Percentiles rank a stretch among this genome's conserved stretches.
Conservation (phyloP, 2,888 invertebrate species). For the Acronicta leporina region DNA sequence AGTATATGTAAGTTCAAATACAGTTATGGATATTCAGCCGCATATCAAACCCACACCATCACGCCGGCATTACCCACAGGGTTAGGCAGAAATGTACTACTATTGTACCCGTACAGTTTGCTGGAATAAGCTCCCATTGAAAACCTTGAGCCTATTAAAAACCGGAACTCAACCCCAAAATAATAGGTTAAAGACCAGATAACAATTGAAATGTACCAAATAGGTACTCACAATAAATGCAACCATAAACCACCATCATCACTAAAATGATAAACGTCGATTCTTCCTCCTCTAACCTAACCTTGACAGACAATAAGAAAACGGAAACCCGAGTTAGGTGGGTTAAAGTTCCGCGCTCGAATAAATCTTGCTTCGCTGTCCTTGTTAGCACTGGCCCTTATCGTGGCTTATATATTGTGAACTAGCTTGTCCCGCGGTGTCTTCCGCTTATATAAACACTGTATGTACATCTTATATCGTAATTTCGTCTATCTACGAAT, state of each 20-base stretch:
- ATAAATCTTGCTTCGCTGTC: constrained; percentile 35
- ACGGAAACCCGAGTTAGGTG: constrained; percentile 22
- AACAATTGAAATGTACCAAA: too few relatives aligned
- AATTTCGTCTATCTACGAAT: too few relatives aligned
- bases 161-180: background rate
- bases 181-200: background rate
- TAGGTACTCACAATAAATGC: background rate
- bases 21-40: too few relatives aligned
- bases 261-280: background rate
- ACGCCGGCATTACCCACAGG: too few relatives aligned
- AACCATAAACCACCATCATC: constrained; percentile 1
- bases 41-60: too few relatives aligned
- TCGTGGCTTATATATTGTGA: background rate
- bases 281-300: constrained; percentile 7
- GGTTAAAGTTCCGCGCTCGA: constrained; percentile 30
- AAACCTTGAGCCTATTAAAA: too few relatives aligned
- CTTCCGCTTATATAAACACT: too few relatives aligned
- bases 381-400: constrained; percentile 16
- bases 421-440: background rate
- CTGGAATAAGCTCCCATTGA: too few relatives aligned
- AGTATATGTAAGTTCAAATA: too few relatives aligned
- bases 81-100: too few relatives aligned
- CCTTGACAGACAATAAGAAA: constrained; percentile 30
- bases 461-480: too few relatives aligned
- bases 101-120: too few relatives aligned